A percentile compares a stretch with the other conserved stretches of the same genome.
Conservation (phyloP, 1,140 invertebrate species). For the Drosophila watanabei region DNA sequence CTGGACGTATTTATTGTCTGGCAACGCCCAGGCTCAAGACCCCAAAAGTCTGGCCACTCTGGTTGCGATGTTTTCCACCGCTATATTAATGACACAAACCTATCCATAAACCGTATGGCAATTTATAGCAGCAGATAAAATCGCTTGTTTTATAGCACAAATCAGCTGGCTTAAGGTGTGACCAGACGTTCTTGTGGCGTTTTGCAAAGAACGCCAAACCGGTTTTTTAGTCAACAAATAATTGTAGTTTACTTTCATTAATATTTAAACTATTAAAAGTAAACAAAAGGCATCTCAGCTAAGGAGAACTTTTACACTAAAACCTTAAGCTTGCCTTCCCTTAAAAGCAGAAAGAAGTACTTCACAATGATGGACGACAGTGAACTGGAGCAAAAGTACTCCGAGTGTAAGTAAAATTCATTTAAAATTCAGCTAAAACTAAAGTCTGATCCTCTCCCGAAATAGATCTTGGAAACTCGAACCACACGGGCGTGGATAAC, state of each 20-base stretch:
- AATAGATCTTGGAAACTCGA: slow-evolving; percentile 12
- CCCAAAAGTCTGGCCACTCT: too few relatives aligned
- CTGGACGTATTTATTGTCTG: too few relatives aligned
- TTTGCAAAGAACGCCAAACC: background rate
- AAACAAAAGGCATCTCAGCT: background rate
- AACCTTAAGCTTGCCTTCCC: background rate
- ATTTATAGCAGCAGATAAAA: too few relatives aligned
- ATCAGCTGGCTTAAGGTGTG: background rate
- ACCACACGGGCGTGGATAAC: slow-evolving; percentile 7
- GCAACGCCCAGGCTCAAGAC: too few relatives aligned
- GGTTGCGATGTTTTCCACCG: too few relatives aligned
- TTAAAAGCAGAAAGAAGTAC: background rate
- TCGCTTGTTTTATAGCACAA: background rate
- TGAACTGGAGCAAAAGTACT: slow-evolving; percentile 50
- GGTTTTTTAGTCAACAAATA: slow-evolving; percentile 6
- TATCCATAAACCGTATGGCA: too few relatives aligned
- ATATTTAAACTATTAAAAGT: background rate
- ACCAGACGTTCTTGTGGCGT: background rate
- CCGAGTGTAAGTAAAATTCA: slow-evolving; percentile 28
- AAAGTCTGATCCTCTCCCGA: background rate
- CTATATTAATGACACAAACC: too few relatives aligned
- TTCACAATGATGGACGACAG: slow-evolving; percentile 1
- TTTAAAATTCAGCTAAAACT: background rate
- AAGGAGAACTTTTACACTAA: too few relatives aligned
- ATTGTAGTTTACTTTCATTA: background rate